phyloP scores from a whole-genome alignment of 2,113 vertebrate genomes.

The Actenoides lindsayi region DNA sequence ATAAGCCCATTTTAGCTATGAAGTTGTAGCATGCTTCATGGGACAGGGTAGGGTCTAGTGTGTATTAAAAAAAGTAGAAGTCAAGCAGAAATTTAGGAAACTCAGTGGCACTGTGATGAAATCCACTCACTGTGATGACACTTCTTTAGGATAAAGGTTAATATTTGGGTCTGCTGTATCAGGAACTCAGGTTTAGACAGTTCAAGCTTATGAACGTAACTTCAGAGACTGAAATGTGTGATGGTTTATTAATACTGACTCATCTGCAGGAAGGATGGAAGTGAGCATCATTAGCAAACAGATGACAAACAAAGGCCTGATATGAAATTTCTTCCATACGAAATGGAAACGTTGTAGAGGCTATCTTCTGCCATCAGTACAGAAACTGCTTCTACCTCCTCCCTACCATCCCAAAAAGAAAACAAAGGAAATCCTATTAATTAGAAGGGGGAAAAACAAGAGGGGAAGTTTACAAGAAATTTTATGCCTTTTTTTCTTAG shows the following conservation, averaged over 20 bases:
- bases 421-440: background rate
- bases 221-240: background rate
- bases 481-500: background rate
- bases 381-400: background rate
- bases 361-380: background rate
- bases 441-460: background rate
- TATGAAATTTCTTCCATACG: background rate
- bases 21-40: background rate
- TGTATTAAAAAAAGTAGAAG: background rate
- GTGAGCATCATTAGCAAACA: background rate
- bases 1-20: background rate
- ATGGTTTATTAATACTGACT: background rate
- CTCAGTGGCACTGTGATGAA: too few species aligned
- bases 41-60: background rate
- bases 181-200: background rate
- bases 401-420: background rate
- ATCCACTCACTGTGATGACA: background rate
- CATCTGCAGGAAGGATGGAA: background rate
- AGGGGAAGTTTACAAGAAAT: background rate
- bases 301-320: background rate
- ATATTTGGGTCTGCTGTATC: background rate
- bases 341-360: background rate
- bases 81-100: background rate
- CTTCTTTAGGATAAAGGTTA: background rate
- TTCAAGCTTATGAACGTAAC: background rate